Base-by-base conservation (phyloP, 1,140 invertebrate genomes). In the Metaphire vulgaris region DNA sequence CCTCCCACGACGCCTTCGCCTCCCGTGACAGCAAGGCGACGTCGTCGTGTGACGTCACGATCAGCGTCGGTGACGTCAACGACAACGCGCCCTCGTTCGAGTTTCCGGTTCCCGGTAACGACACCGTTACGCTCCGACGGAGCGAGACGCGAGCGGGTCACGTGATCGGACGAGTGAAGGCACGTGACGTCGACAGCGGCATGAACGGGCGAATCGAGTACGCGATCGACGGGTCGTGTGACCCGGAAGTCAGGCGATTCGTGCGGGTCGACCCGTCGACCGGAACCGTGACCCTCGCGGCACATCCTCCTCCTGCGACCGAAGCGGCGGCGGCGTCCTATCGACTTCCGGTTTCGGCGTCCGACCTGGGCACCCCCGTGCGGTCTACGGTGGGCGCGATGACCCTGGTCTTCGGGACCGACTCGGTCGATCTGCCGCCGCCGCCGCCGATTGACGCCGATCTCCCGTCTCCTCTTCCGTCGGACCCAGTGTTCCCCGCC, bases 131-230 rank as follows among this genome's bases (percentile, higher is more conserved):
- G 14, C 26, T 77, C 1, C 65, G 29, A 26, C 33, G 76, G 16
- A 76, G 73, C 41, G 33, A 67, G 12, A 66, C 34, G n/a, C 70
- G 33, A 30, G 30, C 31, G 6, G 77, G 77, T 21, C 64, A 68
- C 34, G 73, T 34, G 1, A 30, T 97, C 1, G 87, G 92, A 16
- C 91, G 91, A 84, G 89, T 97, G 1, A 88, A 78, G 1, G 86
- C 86, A 6, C 79, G 76, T 28, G 86, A 87, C 77, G 74, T 80
- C 28, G 86, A 87, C 72, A 81, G 80, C 80, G 87, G 86, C 21
- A 76, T 79, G 1, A 88, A 88, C 80, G 83, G 83, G 0, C 78
- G 83, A 34, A 75, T 88, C 31, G 83, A 81, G 2, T 88, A 75
- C 69, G n/a, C 26, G n/a, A 34, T 78, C 68, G 32, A 64, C n/a